Evolutionary conservation across 2,888 invertebrate species (phyloP), one percentile per base, ranked within the genome.

Genomic region (Ochropleura plecta): DNA sequence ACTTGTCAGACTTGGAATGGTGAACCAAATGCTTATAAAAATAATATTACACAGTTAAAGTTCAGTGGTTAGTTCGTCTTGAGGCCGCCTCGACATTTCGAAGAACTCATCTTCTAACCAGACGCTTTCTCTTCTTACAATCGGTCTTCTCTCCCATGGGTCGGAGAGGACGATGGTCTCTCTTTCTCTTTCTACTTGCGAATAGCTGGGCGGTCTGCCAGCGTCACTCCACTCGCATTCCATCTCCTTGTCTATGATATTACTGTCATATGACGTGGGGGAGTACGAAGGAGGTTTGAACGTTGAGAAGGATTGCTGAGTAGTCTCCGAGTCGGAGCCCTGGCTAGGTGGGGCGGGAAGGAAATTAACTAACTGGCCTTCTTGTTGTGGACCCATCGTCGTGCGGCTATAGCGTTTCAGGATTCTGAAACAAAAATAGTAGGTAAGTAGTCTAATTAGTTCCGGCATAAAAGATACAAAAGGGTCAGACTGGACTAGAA

Each of bases 1-100:
- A 93, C 93, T 92, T 90, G 83, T 89, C 89, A 90, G 88, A 91
- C 90, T 91, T 92, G 88, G 86, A 87, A 88, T 86, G 85, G 88
- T 86, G 82, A 85, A 86, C 82, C 78, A 84, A 82, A 79, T 77
- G 69, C 78, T 81, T 78, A 79, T 73, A 70, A 79, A 82, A 74
- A 49, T 81, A 81, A 70, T 80, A 78, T 85, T 84, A 80, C 49
- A 76, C 67, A 60, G 60, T 95, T 96, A 98, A 94, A 98, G 97
- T 97, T 98, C 98, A 89, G 98, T 98, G 90, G 98, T 98, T 88
- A 98, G 98, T 96, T 98, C 98, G 94, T 98, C 98, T 95, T 98
- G 98, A 67, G 98, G 98, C 89, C 98, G 97, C 93, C 98, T 98
- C 76, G 98, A 98, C 93, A 98, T 97, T 91, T 98, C 98, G 88